A percentile compares a stretch with the other conserved stretches of the same genome.
These are phyloP conservation scores for Caenorhabditis briggsae DNA, from an alignment of 1,140 invertebrate species.

Conservation along the genomic window DNA sequence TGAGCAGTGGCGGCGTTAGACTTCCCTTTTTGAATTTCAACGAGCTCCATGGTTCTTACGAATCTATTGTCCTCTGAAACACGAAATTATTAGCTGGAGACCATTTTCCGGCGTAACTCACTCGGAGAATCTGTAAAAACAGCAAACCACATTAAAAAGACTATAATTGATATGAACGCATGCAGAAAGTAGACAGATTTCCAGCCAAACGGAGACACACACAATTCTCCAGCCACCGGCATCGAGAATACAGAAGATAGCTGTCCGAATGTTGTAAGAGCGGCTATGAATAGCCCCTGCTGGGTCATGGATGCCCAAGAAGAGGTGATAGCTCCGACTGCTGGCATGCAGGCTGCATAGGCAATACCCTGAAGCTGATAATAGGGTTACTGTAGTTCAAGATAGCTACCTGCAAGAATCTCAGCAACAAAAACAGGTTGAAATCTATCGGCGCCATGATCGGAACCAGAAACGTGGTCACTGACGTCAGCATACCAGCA, in stretches of 20 bases:
- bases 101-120: not conserved
- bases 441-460: slow-evolving; percentile 67
- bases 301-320: slow-evolving; percentile 65
- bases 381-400: not conserved
- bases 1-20: not conserved
- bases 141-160: slow-evolving; percentile 14
- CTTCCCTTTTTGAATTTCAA: slow-evolving; percentile 61
- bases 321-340: slow-evolving; percentile 64
- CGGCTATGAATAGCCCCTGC: slow-evolving; percentile 64
- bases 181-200: slow-evolving; percentile 65
- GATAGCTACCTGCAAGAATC: slow-evolving; percentile 70
- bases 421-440: slow-evolving; percentile 69
- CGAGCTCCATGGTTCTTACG: slow-evolving; percentile 30
- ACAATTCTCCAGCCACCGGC: slow-evolving; percentile 63
- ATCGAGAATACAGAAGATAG: slow-evolving; percentile 61
- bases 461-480: slow-evolving; percentile 73
- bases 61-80: slow-evolving; percentile 36
- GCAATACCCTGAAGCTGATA: slow-evolving; percentile 57
- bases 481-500: slow-evolving; percentile 69
- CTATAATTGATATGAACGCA: slow-evolving; percentile 42
- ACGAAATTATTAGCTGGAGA: not conserved
- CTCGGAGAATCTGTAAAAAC: slow-evolving; percentile 52
- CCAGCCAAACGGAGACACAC: slow-evolving; percentile 62
- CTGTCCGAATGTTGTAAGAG: slow-evolving; percentile 66
- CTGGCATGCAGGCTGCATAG: slow-evolving; percentile 65